Percentiles rank a stretch among this genome's conserved stretches.
Conservation (phyloP, 2,113 vertebrate species). For the Muntiacus muntjak region DNA sequence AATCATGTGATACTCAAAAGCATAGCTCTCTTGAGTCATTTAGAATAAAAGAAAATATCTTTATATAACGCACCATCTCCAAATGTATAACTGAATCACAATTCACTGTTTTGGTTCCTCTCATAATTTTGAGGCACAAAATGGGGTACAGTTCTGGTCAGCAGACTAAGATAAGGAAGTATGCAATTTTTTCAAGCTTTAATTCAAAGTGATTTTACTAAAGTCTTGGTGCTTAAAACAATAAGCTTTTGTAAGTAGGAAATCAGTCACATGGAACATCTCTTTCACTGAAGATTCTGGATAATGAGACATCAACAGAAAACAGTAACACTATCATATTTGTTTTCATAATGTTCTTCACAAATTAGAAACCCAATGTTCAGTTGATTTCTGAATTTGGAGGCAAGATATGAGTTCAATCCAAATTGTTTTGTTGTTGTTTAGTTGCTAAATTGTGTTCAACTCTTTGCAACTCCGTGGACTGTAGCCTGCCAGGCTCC, state of each 20-base stretch:
- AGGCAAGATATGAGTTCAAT: neutral
- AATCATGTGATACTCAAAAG: neutral
- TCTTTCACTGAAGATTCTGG: neutral
- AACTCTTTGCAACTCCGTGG: neutral
- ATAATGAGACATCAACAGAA: neutral
- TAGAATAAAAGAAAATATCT: neutral
- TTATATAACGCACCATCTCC: neutral
- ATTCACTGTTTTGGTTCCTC: neutral
- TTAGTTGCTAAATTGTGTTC: neutral
- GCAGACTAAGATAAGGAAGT: neutral
- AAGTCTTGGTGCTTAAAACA: constrained; percentile 6
- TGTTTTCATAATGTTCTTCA: neutral
- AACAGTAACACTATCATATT: neutral
- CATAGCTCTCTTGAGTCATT: neutral
- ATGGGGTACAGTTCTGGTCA: neutral
- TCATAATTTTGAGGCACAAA: neutral
- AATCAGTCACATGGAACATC: neutral
- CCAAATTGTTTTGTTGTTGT: neutral
- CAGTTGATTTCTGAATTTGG: neutral
- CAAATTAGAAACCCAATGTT: neutral
- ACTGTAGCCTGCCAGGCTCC: neutral
- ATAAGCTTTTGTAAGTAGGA: constrained; percentile 5
- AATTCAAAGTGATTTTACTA: neutral
- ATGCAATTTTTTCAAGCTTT: neutral
- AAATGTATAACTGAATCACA: neutral